A percentile compares a stretch with the other conserved stretches of the same genome.
These are phyloP conservation scores for Hylaeus anthracinus DNA, from an alignment of 1,140 invertebrate species.

Conservation along the genomic window DNA sequence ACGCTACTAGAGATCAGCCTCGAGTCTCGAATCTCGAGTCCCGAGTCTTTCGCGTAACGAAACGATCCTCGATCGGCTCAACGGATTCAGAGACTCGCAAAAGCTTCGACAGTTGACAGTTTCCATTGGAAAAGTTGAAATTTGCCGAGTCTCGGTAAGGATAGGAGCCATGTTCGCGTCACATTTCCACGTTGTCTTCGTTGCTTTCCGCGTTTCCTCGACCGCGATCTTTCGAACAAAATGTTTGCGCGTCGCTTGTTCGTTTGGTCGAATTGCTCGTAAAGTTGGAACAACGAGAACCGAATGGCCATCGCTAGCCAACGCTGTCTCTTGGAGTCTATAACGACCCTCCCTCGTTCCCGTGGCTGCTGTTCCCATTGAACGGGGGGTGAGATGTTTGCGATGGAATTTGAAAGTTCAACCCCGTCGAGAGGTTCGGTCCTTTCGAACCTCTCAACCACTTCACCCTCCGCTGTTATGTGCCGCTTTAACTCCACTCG, in stretches of 20 bases:
- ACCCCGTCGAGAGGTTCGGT: constrained; percentile 50
- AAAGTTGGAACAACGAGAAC: neutral
- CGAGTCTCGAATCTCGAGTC: no score
- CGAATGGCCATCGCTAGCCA: constrained; percentile 24
- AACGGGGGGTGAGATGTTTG: constrained; percentile 53
- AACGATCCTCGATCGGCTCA: neutral
- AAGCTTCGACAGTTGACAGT: neutral
- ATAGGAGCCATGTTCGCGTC: no score
- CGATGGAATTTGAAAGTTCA: constrained; percentile 61
- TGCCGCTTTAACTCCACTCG: constrained; percentile 57
- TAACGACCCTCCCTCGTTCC: constrained; percentile 3
- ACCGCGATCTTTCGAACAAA: neutral
- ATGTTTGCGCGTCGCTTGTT: neutral
- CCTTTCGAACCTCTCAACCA: constrained; percentile 52
- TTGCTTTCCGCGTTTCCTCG: no score
- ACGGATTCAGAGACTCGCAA: neutral
- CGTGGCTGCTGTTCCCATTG: neutral
- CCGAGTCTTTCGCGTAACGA: neutral
- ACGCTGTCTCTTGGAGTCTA: constrained; percentile 12
- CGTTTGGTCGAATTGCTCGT: neutral
- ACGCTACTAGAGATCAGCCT: neutral
- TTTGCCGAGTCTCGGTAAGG: no score
- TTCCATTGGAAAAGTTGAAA: no score
- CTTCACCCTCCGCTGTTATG: constrained; percentile 55
- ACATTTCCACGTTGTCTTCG: no score